Conservation (phyloP, 2,888 invertebrate species). For the Melinaea menophilus region DNA sequence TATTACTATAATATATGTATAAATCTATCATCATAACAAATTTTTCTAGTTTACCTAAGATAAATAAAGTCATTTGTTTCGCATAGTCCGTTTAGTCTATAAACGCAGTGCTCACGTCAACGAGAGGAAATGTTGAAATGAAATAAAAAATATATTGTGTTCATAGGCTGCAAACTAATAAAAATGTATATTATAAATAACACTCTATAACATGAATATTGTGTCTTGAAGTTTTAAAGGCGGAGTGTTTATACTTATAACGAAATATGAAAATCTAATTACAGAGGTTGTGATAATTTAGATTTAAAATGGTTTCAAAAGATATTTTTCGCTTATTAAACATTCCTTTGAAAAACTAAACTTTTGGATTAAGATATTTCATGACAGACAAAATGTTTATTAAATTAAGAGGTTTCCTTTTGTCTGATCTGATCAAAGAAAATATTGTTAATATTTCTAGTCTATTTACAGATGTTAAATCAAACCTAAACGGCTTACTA, state of each 20-base stretch:
- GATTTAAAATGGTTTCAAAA: constrained; percentile 21
- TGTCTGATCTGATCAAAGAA: constrained; percentile 21
- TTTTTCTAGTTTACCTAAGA: too few species aligned
- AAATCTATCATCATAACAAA: too few species aligned
- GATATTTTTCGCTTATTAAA: constrained; percentile 22
- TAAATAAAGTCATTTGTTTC: constrained; percentile 31
- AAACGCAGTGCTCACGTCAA: constrained; percentile 37
- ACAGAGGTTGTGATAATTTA: constrained; percentile 23
- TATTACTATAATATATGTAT: too few species aligned
- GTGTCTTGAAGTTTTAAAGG: constrained; percentile 24
- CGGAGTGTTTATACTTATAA: constrained; percentile 21
- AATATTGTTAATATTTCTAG: neutral
- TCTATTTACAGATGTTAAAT: too few species aligned
- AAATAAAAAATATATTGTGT: constrained; percentile 27
- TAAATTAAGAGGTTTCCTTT: constrained; percentile 19
- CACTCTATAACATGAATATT: constrained; percentile 21
- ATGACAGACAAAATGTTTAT: constrained; percentile 17
- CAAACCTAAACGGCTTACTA: too few species aligned
- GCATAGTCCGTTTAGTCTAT: constrained; percentile 48
- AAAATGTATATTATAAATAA: constrained; percentile 33
- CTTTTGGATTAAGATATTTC: constrained; percentile 15
- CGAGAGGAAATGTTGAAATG: too few species aligned
- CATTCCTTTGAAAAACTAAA: too few species aligned
- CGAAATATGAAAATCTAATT: constrained; percentile 29
- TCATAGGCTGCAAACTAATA: constrained; percentile 32